Evolutionary conservation across 2,113 vertebrate genomes (phyloP).

Genomic region (Dasyurus viverrinus): DNA sequence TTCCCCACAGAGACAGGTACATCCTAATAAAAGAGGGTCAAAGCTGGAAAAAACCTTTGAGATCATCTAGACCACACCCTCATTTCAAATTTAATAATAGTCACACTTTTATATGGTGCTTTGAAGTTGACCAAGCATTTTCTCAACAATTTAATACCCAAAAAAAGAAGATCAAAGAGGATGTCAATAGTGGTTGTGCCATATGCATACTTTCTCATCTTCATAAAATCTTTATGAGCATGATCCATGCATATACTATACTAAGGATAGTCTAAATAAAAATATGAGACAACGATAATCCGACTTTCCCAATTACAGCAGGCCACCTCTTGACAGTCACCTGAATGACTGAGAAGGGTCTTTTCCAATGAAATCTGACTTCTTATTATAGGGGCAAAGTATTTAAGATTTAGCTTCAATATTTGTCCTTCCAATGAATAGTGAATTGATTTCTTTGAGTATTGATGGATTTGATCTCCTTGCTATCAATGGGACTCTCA

Average conservation of each 20-base stretch:
- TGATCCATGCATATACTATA: not conserved
- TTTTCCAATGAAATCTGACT: not conserved
- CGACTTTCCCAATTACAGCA: not conserved
- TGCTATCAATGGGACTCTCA: not conserved
- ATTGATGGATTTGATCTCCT: not conserved
- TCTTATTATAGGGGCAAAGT: not conserved
- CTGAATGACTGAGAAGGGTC: not conserved
- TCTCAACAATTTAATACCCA: not conserved
- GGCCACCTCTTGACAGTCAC: not conserved
- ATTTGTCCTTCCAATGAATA: not conserved
- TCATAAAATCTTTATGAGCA: not conserved
- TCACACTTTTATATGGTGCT: not conserved
- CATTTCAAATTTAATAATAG: not conserved
- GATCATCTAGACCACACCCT: not conserved
- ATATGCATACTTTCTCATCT: not conserved
- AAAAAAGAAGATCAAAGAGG: not conserved
- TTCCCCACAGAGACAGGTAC: not conserved
- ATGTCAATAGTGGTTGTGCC: not conserved
- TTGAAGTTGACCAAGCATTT: not conserved
- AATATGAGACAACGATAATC: not conserved
- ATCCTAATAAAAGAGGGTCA: not conserved
- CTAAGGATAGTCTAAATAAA: not conserved
- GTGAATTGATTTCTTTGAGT: not conserved
- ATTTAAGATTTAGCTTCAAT: not conserved
- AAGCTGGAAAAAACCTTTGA: not conserved